A percentile compares a stretch with the other conserved stretches of the same genome.
Evolutionary conservation across 2,113 vertebrate genomes (phyloP).

Genomic region (Nycticorax nycticorax): DNA sequence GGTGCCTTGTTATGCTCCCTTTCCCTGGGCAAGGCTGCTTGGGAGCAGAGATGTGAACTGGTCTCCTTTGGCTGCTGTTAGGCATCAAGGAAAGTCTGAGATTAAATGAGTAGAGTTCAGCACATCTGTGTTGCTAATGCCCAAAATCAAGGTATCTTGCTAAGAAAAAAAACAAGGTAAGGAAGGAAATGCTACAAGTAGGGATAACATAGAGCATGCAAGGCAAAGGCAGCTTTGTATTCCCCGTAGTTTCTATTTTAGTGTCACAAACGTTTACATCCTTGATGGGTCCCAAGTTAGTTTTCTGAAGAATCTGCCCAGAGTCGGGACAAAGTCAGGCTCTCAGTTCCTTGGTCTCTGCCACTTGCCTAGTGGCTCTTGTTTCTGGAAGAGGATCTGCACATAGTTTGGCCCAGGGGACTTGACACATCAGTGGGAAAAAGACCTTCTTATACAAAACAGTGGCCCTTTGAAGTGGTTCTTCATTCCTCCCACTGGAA

Average conservation of each 20-base stretch:
- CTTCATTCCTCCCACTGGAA: not conserved
- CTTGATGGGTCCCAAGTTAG: not conserved
- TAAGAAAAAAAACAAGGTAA: not conserved
- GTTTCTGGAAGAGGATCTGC: not conserved
- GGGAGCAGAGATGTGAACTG: not conserved
- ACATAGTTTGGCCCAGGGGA: not conserved
- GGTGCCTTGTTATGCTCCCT: rapidly evolving
- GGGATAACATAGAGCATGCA: not conserved
- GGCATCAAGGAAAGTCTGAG: not conserved
- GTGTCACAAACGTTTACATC: not conserved
- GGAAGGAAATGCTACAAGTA: not conserved
- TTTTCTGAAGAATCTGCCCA: not conserved
- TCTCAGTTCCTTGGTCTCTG: not conserved
- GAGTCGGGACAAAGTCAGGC: not conserved
- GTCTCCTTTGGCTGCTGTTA: not conserved
- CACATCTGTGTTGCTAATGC: not conserved
- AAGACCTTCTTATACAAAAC: not conserved
- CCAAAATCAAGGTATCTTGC: not conserved
- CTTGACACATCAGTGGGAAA: not conserved
- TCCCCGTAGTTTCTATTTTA: not conserved
- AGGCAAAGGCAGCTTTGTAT: not conserved
- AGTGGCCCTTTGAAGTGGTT: conserved; percentile 13
- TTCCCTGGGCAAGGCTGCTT: not conserved
- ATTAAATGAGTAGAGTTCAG: not conserved
- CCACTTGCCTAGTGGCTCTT: not conserved